These are phyloP conservation scores for Uria lomvia DNA, from an alignment of 2,113 vertebrate genomes.

Conservation along the genomic window DNA sequence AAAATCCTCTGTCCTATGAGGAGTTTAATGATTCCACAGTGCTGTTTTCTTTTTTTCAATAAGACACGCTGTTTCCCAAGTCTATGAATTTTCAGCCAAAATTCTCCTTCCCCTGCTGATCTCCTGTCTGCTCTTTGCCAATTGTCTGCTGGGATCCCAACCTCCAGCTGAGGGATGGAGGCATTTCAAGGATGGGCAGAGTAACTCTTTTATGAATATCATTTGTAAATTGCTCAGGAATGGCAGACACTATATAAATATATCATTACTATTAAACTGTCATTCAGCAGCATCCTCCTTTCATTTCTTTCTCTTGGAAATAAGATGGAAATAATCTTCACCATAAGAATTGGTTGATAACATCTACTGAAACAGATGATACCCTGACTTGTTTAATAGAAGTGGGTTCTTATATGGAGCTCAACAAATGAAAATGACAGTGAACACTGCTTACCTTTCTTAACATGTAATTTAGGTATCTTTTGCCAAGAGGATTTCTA, in stretches of 20 bases:
- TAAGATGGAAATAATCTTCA: background rate
- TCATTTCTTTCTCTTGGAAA: background rate
- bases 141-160: background rate
- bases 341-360: background rate
- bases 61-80: background rate
- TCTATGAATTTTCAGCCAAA: background rate
- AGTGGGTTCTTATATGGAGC: background rate
- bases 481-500: background rate
- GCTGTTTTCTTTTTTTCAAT: background rate
- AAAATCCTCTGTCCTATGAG: background rate
- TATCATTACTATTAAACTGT: background rate
- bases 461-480: background rate
- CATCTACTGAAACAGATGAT: background rate
- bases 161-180: constrained; percentile 1
- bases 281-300: background rate
- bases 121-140: background rate
- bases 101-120: background rate
- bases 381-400: background rate
- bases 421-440: background rate
- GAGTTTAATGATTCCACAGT: background rate
- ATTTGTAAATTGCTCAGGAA: background rate
- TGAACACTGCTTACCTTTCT: background rate
- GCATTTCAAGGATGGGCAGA: background rate
- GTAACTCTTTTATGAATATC: background rate
- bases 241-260: background rate